These are phyloP conservation scores for Cantharis rustica DNA, from an alignment of 2,888 invertebrate species.

Conservation along the genomic window DNA sequence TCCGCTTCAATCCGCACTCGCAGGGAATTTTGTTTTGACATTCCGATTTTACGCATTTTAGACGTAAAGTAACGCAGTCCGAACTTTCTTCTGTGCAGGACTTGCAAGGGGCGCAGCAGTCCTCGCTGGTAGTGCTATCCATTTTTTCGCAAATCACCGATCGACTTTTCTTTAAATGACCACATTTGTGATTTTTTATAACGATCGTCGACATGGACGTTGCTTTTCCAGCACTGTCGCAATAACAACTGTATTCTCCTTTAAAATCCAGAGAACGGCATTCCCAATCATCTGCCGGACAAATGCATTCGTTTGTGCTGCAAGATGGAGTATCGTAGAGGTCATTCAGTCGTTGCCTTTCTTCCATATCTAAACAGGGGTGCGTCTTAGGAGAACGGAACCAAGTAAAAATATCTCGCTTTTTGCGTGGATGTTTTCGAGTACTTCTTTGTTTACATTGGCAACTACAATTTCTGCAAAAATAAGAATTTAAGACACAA, in stretches of 20 bases:
- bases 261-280: neutral
- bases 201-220: conserved; percentile 4
- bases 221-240: neutral
- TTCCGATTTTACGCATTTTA: conserved; percentile 13
- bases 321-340: conserved; percentile 20
- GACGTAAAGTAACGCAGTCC: conserved; percentile 8
- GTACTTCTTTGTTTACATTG: neutral
- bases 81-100: conserved; percentile 11
- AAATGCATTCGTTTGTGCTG: neutral
- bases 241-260: conserved; percentile 6
- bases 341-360: conserved; percentile 13
- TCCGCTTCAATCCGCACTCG: neutral
- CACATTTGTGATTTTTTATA: conserved; percentile 4
- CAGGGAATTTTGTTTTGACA: neutral
- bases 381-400: neutral
- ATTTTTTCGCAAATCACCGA: conserved; percentile 12
- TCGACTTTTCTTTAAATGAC: neutral
- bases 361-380: neutral
- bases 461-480: neutral
- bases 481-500: neutral
- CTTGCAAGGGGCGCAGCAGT: neutral
- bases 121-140: conserved; percentile 16
- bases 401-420: conserved; percentile 10
- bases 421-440: neutral
- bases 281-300: neutral